Conservation (phyloP, 2,113 vertebrate species). For the Cephalopterus ornatus region DNA sequence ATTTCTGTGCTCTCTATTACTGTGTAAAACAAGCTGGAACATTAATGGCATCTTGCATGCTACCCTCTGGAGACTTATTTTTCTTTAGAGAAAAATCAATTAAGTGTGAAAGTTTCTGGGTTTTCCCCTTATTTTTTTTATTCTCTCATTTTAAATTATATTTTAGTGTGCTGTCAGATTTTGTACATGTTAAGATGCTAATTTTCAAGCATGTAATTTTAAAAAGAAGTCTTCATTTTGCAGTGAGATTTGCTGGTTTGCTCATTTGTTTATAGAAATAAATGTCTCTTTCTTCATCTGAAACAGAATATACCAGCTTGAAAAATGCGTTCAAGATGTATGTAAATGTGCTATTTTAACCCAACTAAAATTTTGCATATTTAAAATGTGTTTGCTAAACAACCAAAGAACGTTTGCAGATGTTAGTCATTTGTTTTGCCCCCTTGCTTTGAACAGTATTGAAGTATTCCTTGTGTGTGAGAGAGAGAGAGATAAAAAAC, state of each 20-base stretch:
- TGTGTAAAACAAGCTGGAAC: not conserved
- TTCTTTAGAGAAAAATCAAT: not conserved
- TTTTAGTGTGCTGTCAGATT: not conserved
- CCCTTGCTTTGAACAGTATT: not conserved
- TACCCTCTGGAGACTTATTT: constrained; percentile 2
- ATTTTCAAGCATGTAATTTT: not conserved
- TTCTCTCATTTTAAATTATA: not conserved
- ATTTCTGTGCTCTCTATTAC: constrained; percentile 14
- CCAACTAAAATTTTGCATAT: not conserved
- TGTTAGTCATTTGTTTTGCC: not conserved
- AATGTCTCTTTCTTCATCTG: not conserved
- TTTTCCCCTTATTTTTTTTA: not conserved
- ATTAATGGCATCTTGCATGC: not conserved
- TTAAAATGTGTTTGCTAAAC: not conserved
- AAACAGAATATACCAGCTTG: not conserved
- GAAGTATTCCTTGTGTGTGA: not conserved
- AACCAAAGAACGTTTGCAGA: not conserved
- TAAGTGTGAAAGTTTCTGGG: not conserved
- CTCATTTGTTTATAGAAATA: not conserved
- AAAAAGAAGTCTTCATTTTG: not conserved
- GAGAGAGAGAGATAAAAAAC: accelerated
- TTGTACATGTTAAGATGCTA: not conserved
- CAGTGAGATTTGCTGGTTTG: not conserved
- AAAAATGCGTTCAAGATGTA: not conserved
- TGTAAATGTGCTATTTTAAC: not conserved